These are phyloP conservation scores for Fopius arisanus DNA, from an alignment of 1,140 invertebrate genomes.

Conservation along the genomic window DNA sequence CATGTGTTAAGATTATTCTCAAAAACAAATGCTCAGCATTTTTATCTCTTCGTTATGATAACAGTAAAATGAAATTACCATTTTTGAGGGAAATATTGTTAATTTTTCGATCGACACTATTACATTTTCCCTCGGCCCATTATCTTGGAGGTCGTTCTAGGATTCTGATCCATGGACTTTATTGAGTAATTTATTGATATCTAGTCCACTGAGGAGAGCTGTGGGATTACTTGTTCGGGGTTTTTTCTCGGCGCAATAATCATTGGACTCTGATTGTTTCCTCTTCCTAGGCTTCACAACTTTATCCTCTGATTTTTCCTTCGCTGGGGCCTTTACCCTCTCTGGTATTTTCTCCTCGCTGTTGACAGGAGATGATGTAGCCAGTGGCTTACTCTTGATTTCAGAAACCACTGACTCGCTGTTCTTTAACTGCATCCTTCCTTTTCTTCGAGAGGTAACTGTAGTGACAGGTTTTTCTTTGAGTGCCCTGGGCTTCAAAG, in stretches of 20 bases:
- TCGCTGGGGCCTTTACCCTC: conserved; percentile 32
- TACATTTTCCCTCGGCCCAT: neutral
- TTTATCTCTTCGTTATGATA: neutral
- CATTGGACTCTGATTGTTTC: conserved; percentile 16
- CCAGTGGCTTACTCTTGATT: conserved; percentile 12
- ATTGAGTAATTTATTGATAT: conserved; percentile 49
- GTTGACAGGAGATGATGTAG: conserved; percentile 19
- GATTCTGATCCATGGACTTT: conserved; percentile 46
- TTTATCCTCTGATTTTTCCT: neutral
- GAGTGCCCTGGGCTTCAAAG: neutral
- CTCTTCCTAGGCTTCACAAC: conserved; percentile 26
- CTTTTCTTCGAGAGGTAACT: neutral
- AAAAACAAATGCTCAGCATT: conserved; percentile 1
- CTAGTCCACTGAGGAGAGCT: conserved; percentile 43
- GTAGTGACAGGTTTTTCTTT: conserved; percentile 24
- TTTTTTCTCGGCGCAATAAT: conserved; percentile 38
- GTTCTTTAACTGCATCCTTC: neutral
- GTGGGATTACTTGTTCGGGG: conserved; percentile 40
- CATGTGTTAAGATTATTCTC: neutral
- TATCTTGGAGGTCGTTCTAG: neutral
- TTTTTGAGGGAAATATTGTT: neutral
- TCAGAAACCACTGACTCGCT: neutral
- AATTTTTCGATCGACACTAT: neutral
- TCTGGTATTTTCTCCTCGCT: neutral
- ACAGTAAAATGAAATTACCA: neutral